These are phyloP conservation scores for Excalfactoria chinensis DNA, from an alignment of 2,113 vertebrate species.

Conservation along the genomic window DNA sequence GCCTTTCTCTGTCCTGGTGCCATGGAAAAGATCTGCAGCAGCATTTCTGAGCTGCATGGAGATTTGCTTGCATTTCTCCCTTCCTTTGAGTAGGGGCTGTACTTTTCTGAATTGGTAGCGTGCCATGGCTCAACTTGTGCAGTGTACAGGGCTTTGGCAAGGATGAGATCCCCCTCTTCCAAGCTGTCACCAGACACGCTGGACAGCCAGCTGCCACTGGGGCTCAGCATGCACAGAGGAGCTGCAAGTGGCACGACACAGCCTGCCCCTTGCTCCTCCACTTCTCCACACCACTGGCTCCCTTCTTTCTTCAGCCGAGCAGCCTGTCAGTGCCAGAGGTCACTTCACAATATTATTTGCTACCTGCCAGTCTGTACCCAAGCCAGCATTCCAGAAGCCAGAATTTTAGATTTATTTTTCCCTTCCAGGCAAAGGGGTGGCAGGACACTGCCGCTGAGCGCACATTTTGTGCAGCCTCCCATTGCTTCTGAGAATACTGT, in stretches of 20 bases:
- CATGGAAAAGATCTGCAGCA: background rate
- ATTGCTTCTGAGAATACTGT: background rate
- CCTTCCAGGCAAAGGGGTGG: background rate
- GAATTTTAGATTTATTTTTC: background rate
- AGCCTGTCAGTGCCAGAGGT: slow-evolving; percentile 30
- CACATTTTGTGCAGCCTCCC: background rate
- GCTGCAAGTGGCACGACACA: background rate
- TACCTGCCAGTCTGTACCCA: background rate
- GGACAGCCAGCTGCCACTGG: background rate
- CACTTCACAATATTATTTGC: background rate
- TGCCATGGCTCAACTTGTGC: background rate
- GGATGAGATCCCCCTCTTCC: background rate
- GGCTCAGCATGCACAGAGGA: background rate
- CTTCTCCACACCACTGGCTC: background rate
- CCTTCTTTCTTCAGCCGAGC: background rate
- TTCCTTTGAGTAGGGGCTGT: background rate
- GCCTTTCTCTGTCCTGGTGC: background rate
- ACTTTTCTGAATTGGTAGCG: accelerated
- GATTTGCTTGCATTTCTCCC: background rate
- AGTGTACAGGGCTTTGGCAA: background rate
- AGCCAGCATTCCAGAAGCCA: background rate
- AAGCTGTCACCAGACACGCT: background rate
- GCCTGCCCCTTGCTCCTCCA: background rate
- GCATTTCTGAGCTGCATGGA: background rate
- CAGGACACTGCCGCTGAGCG: background rate